Percentiles rank a stretch among this genome's conserved stretches.
Conservation (phyloP, 2,888 invertebrate genomes). For the Meiosimyza decipiens region DNA sequence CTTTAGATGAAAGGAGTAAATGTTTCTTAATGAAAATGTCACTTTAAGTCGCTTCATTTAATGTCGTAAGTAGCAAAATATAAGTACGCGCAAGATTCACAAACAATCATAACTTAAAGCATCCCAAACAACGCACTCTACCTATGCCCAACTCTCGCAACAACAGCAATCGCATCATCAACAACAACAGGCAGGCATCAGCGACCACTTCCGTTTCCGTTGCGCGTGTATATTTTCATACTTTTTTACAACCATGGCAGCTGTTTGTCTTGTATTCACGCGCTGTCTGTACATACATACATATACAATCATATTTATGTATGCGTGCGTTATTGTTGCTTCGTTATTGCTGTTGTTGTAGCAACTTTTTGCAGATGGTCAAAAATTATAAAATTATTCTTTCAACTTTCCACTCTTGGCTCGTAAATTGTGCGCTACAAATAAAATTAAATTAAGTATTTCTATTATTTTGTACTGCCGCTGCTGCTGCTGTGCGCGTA, state of each 20-base stretch:
- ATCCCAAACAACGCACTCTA: no score
- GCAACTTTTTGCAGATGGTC: not conserved
- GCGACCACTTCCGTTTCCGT: slow-evolving; percentile 18
- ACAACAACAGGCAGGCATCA: not conserved
- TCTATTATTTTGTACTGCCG: slow-evolving; percentile 6
- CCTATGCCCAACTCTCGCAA: no score
- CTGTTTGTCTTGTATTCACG: not conserved
- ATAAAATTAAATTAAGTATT: slow-evolving; percentile 17
- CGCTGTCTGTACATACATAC: not conserved
- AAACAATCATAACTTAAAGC: no score
- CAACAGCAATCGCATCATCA: no score
- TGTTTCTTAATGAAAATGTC: no score
- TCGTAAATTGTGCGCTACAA: slow-evolving; percentile 4
- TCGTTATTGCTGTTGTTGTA: no score
- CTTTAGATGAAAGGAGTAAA: no score
- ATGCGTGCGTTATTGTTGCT: no score
- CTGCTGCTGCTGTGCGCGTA: not conserved
- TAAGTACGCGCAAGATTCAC: no score
- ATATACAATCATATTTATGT: no score
- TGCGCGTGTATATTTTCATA: not conserved
- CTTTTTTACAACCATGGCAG: slow-evolving; percentile 4
- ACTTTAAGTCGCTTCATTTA: no score
- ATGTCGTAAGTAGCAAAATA: no score
- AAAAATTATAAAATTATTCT: slow-evolving; percentile 17
- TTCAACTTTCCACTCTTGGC: not conserved